Evolutionary conservation across 37 sponge, comb jelly and placozoan genomes (phyloP).

Genomic region (Hexactinellida sp.): DNA sequence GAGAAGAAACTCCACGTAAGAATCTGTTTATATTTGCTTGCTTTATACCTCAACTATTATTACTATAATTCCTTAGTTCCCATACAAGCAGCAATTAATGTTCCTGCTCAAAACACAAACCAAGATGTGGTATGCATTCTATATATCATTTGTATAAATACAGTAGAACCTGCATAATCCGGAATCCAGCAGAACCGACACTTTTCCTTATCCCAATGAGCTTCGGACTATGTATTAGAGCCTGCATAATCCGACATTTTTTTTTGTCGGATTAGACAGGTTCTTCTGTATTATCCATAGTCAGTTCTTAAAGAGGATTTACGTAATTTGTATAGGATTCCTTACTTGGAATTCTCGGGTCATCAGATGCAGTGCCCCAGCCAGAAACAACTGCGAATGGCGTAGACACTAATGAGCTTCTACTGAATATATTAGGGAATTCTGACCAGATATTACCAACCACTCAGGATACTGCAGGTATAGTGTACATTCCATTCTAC

Average conservation of each 20-base stretch:
- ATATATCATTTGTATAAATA: too few relatives aligned
- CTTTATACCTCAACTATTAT: background rate
- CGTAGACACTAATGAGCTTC: background rate
- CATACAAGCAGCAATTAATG: background rate
- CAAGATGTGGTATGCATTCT: too few relatives aligned
- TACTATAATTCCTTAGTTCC: background rate
- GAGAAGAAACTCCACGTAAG: constrained; percentile 12
- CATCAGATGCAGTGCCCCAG: background rate
- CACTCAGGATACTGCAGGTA: background rate
- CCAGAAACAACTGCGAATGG: background rate
- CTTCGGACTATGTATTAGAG: too few relatives aligned
- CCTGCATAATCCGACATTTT: too few relatives aligned
- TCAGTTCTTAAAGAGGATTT: too few relatives aligned
- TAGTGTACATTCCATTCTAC: background rate
- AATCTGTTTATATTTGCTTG: background rate
- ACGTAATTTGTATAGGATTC: too few relatives aligned
- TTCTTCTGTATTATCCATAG: too few relatives aligned
- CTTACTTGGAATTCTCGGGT: background rate
- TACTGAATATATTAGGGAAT: constrained; percentile 10
- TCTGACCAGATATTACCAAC: background rate
- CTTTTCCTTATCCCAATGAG: too few relatives aligned
- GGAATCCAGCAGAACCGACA: too few relatives aligned
- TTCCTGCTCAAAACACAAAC: background rate
- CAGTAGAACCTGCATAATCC: too few relatives aligned
- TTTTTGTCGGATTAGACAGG: too few relatives aligned